Evolutionary conservation across 2,888 invertebrate species (phyloP), one percentile per base, ranked within the genome.

Genomic region (Anthophora plumipes): DNA sequence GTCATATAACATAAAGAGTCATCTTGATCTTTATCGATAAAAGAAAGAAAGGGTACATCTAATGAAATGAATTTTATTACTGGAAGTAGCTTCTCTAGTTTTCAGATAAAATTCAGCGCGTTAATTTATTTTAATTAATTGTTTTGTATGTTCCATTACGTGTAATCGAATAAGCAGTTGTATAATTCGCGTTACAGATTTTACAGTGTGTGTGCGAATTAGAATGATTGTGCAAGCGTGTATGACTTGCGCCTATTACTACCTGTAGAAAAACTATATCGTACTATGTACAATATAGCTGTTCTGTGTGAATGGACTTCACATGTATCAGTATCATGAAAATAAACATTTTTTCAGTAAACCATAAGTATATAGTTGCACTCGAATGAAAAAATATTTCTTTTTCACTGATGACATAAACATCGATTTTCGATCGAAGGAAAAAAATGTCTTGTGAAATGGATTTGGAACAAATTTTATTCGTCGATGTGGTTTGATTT

Each of bases 301-400:
- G 52, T 85, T 86, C 80, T 88, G 88, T 84, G 80, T 90, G 91
- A 88, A 82, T 84, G 90, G 83, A 84, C 84, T 88, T 86, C 88
- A 88, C 64, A 86, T 91, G 89, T 92, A 91, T 90, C 89, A 89
- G 88, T 91, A 91, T 89, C 88, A 90, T 86, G 85, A 85, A 82
- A 93, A 92, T 92, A 92, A 92, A 92, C 89, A 90, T 89, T 92
- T 92, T 92, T 92, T 90, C 90, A 92, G 88, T 90, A 92, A 83
- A 85, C 41, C 52, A 37, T 50, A 64, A 39, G 61, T 2, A 43
- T 2, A 43, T 55, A 11, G 57, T 25, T 39, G 31, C 11, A 55
- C 41, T 67, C 25, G 22, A 17, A 31, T n/a, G n/a, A n/a, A 41
- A 61, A 41, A 25, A 9, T n/a, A 8, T 25, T 20, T 14, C 4